Percentiles rank a stretch among this genome's conserved stretches.
phyloP scores from a whole-genome alignment of 1,140 invertebrate genomes.

The Orius insidiosus region DNA sequence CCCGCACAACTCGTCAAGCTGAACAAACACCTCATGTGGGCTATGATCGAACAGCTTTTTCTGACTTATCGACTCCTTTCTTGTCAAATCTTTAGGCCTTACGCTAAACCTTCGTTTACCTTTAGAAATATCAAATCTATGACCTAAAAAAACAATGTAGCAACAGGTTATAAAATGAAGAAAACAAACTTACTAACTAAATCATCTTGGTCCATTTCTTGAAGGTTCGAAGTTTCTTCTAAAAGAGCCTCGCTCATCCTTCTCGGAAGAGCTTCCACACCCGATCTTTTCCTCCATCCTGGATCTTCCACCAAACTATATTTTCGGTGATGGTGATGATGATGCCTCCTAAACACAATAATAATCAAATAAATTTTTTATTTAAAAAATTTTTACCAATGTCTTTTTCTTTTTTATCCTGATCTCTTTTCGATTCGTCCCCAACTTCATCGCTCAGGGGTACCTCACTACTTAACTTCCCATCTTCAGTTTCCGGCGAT shows the following conservation, averaged over 20 bases:
- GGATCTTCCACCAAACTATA: constrained; percentile 54
- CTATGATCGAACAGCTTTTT: constrained; percentile 75
- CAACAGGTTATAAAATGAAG: constrained; percentile 6
- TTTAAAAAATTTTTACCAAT: constrained; percentile 7
- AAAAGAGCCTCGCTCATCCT: constrained; percentile 21
- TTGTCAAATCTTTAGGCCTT: constrained; percentile 31
- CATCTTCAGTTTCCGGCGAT: constrained; percentile 3
- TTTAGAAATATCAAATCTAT: constrained; percentile 70
- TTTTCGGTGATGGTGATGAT: constrained; percentile 40
- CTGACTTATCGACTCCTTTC: constrained; percentile 29
- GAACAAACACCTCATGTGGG: constrained; percentile 81
- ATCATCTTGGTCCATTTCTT: constrained; percentile 56
- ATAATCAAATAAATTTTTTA: background rate
- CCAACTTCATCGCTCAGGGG: constrained; percentile 4
- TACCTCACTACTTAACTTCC: background rate
- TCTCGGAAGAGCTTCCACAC: constrained; percentile 28
- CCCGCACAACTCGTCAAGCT: constrained; percentile 71
- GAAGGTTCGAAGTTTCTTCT: constrained; percentile 52
- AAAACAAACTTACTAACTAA: constrained; percentile 33
- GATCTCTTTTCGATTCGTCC: constrained; percentile 4
- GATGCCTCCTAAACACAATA: constrained; percentile 38
- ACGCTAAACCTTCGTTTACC: constrained; percentile 62
- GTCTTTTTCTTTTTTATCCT: constrained; percentile 12
- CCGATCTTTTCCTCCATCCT: constrained; percentile 35
- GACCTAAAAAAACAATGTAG: constrained; percentile 31